Evolutionary conservation across 2,113 vertebrate genomes (phyloP).

Genomic region (Pachypanchax playfairii): DNA sequence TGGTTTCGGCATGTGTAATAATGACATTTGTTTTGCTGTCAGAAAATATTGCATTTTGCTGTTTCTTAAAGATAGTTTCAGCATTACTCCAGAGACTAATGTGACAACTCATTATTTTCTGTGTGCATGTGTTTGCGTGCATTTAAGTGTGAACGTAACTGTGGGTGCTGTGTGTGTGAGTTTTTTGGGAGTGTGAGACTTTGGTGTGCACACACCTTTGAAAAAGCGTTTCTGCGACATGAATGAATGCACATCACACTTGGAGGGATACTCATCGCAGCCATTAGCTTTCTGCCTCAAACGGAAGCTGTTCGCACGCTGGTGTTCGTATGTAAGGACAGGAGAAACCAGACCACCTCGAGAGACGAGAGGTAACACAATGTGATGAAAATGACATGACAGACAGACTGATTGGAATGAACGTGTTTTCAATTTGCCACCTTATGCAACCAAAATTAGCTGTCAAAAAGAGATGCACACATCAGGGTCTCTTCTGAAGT

Average conservation of each 20-base stretch:
- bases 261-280: constrained; percentile 43
- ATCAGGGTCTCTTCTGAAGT: constrained; percentile 52
- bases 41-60: constrained; percentile 70
- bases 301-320: constrained; percentile 48
- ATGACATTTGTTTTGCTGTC: constrained; percentile 62
- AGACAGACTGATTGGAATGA: constrained; percentile 52
- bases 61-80: constrained; percentile 70
- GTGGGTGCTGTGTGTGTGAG: constrained; percentile 12
- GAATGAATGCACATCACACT: constrained; percentile 57
- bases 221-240: constrained; percentile 62
- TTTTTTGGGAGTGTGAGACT: constrained; percentile 19
- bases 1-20: constrained; percentile 63
- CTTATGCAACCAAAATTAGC: constrained; percentile 63
- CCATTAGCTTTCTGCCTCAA: constrained; percentile 46
- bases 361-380: constrained; percentile 38
- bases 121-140: constrained; percentile 32
- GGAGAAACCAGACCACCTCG: constrained; percentile 38
- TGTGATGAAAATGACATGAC: constrained; percentile 53
- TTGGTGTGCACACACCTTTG: constrained; percentile 38
- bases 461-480: constrained; percentile 53
- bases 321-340: constrained; percentile 48
- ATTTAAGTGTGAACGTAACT: constrained; percentile 20
- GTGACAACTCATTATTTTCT: constrained; percentile 62
- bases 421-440: constrained; percentile 62
- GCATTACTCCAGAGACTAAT: constrained; percentile 61